Evolutionary conservation across 1,140 invertebrate species (phyloP).

Genomic region (Drosophila micromelanica): DNA sequence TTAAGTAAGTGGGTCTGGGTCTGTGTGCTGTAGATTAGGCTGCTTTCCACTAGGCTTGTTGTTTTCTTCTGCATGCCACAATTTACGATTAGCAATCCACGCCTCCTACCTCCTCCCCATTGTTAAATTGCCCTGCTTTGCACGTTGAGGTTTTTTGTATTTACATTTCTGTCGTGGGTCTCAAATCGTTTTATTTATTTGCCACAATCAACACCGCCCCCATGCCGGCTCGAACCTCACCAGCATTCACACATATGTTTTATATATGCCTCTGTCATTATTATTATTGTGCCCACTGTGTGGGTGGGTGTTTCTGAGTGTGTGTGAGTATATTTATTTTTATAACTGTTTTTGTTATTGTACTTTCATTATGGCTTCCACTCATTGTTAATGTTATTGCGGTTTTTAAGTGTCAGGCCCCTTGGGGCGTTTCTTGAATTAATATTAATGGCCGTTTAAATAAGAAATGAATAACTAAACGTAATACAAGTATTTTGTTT

Average conservation of each 20-base stretch:
- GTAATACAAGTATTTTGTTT: constrained; percentile 23
- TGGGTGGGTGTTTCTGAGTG: constrained; percentile 13
- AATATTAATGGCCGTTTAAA: constrained; percentile 74
- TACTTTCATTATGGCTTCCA: constrained; percentile 46
- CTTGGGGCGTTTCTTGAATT: constrained; percentile 50
- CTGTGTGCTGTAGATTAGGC: constrained; percentile 51
- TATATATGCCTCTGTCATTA: constrained; percentile 54
- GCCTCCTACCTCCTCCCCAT: not conserved
- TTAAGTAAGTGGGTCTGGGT: not conserved
- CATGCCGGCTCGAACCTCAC: not conserved
- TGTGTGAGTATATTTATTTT: constrained; percentile 12
- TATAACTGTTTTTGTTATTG: constrained; percentile 39
- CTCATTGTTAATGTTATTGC: constrained; percentile 53
- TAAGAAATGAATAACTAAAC: constrained; percentile 59
- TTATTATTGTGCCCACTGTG: constrained; percentile 57
- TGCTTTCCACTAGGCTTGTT: constrained; percentile 39
- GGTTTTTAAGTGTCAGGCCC: constrained; percentile 70
- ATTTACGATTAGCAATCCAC: constrained; percentile 45
- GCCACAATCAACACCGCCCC: constrained; percentile 35
- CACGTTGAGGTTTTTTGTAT: constrained; percentile 66
- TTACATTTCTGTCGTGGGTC: constrained; percentile 62
- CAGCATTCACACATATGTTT: constrained; percentile 59
- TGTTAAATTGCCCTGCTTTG: constrained; percentile 47
- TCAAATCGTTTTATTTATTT: constrained; percentile 79
- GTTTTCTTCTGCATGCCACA: constrained; percentile 35